Evolutionary conservation across 2,113 vertebrate species (phyloP).

Genomic region (Otus sunia): DNA sequence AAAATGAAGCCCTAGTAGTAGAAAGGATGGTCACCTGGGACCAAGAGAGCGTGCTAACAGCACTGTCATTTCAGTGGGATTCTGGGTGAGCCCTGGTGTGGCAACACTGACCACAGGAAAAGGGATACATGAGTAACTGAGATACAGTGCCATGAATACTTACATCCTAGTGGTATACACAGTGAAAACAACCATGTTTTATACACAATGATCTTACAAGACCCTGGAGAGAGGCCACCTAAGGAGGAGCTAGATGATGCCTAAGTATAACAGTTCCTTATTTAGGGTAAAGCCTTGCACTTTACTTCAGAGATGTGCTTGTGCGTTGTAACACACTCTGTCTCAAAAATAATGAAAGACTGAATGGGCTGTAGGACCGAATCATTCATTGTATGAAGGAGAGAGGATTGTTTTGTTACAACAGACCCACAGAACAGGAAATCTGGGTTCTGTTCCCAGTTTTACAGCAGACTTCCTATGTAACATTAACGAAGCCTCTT

Average conservation of each 20-base stretch:
- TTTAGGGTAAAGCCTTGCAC: not conserved
- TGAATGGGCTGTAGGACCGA: not conserved
- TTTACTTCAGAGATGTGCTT: not conserved
- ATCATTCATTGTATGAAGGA: not conserved
- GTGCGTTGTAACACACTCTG: not conserved
- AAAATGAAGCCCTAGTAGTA: not conserved
- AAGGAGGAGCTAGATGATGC: not conserved
- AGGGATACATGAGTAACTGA: not conserved
- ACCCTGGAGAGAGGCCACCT: not conserved
- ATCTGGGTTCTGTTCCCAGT: not conserved
- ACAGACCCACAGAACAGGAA: not conserved
- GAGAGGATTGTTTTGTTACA: not conserved
- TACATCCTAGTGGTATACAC: not conserved
- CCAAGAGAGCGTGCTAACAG: not conserved
- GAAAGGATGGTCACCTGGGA: not conserved
- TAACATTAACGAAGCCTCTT: not conserved
- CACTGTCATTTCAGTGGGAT: not conserved
- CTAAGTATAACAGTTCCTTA: not conserved
- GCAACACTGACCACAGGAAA: not conserved
- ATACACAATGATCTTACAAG: not conserved
- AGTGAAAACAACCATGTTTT: not conserved
- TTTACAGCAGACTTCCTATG: not conserved
- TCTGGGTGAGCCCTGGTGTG: not conserved
- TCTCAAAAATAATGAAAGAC: not conserved
- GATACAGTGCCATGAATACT: not conserved